A percentile compares a stretch with the other conserved stretches of the same genome.
Evolutionary conservation across 2,888 invertebrate genomes (phyloP).

Genomic region (Rotaria sp.): DNA sequence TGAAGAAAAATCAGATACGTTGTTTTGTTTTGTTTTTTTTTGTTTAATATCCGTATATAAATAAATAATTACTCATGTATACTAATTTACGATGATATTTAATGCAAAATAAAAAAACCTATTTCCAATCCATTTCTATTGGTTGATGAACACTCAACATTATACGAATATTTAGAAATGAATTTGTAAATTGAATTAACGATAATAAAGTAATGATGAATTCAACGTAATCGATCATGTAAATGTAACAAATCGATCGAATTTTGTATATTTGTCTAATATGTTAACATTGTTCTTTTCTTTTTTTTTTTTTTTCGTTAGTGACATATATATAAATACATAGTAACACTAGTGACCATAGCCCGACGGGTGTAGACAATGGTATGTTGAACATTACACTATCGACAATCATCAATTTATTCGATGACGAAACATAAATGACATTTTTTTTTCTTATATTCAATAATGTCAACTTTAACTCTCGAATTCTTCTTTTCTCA

Average conservation of each 20-base stretch:
- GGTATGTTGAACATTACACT: neutral
- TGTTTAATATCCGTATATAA: too few relatives aligned
- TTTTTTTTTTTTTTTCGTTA: neutral
- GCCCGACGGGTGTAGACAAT: neutral
- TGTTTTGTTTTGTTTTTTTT: neutral
- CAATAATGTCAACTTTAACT: neutral
- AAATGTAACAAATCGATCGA: neutral
- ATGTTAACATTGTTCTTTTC: neutral
- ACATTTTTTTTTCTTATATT: neutral
- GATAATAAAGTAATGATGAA: neutral
- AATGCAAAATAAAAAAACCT: neutral
- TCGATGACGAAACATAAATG: slow-evolving; percentile 3
- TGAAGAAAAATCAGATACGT: neutral
- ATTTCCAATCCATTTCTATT: neutral
- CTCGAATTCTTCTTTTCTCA: neutral
- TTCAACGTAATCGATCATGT: neutral
- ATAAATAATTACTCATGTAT: too few relatives aligned
- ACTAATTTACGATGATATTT: too few relatives aligned
- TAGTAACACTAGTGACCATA: neutral
- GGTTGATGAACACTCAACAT: neutral
- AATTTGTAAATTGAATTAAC: neutral
- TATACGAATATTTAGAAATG: neutral
- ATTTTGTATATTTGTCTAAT: neutral
- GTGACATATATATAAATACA: neutral
- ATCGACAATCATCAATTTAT: neutral